Base-by-base conservation (phyloP, 1,140 invertebrate species). In the Drosophila quadrilineata region DNA sequence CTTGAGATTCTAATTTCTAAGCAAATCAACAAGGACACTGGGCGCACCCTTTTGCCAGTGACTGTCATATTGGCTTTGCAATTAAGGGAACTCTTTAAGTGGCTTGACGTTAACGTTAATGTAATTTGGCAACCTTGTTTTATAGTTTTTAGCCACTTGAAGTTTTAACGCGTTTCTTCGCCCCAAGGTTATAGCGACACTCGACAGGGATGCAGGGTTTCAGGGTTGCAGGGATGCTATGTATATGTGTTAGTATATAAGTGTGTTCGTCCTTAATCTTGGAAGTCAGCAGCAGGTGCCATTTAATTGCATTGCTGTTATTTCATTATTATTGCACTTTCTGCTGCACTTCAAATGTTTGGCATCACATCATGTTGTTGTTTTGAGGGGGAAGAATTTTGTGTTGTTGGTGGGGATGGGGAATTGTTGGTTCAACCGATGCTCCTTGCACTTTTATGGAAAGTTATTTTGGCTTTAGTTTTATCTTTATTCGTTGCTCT, bases 241-340 rank as follows among this genome's bases (percentile, higher is more conserved):
- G 3, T 43, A 29, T 16, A 6, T 28, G 9, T 33, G 9, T 36
- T 1, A 29, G 14, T 43, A 5, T 40, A 10, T 48, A 9, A 38
- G 41, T 48, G 31, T 52, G 68, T 62, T 48, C 50, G 29, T 36
- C 31, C 63, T 77, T 74, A 77, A 85, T 67, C 62, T 66, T 35
- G 45, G 48, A 68, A 67, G 74, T 74, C 74, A 71, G 58, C 70
- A 71, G 54, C 70, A 71, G 74, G 70, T 84, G 58, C 54, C 43
- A 71, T 77, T 85, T 84, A 84, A 84, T 84, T 84, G 77, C 77
- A 77, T 71, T 74, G 76, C 80, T 85, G 62, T 71, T 85, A 79
- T 75, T 79, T 85, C 84, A 79, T 84, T 84, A 79, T 79, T 76
- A 52, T 52, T 71, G 75, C 75, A 63, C 41, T 71, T 75, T 33